Base-by-base conservation (phyloP, 2,888 invertebrate genomes). In the Augiades crinisus region DNA sequence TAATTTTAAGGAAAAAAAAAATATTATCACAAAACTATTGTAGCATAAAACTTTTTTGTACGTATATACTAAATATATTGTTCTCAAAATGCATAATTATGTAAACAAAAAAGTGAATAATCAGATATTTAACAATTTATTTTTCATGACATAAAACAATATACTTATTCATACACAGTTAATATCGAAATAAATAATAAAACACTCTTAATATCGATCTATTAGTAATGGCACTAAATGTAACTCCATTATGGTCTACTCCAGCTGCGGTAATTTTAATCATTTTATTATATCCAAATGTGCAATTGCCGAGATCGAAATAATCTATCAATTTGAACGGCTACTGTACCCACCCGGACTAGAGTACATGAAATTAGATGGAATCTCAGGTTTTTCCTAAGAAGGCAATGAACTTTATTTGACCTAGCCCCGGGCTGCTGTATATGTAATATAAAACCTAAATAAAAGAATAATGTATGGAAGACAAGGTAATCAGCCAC, bases 141-240 rank as follows among this genome's bases (percentile, higher is more conserved):
- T 21, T 27, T 12, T 38, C 7, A 30, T 21, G 47, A 54, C 37
- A 46, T 53, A 41, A 40, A 47, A 14, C 31, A n/a, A n/a, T 53
- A 36, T 21, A 51, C 58, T 63, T 61, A 66, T 56, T 46, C 47
- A 21, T 54, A 55, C 52, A 60, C 55, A 60, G 27, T 60, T 64
- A 62, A 54, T 64, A 61, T 58, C 47, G 53, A 54, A 54, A 55
- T 57, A 64, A 68, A 71, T 65, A 63, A 66, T 63, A 61, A 59
- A 62, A 57, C 58, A 59, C 56, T 57, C 57, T 56, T 36, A 45
- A 47, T 56, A 58, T 62, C 56, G 66, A 67, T 70, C 63, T 67
- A 78, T 80, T 78, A 78, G 72, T 79, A 79, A 84, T 84, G 84
- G 82, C 84, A 84, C 83, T 75, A 79, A 66, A 74, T 66, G 64